A percentile compares a stretch with the other conserved stretches of the same genome.
phyloP scores from a whole-genome alignment of 2,888 invertebrate species.

The Stenodera caucasica region DNA sequence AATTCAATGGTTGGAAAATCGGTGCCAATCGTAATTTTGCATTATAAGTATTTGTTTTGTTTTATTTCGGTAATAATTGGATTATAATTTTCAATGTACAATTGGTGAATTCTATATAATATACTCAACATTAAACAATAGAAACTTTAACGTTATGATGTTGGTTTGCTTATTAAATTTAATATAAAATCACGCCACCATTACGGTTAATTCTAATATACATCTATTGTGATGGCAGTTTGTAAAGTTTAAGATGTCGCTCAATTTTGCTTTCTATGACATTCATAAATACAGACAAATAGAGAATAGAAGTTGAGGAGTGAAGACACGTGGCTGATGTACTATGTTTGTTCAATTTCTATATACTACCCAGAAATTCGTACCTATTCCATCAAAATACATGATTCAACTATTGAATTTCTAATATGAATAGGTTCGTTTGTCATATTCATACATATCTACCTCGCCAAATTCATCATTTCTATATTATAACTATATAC shows the following conservation, averaged over 20 bases:
- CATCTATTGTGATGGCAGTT: constrained; percentile 46
- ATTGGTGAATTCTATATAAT: neutral
- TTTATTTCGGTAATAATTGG: constrained; percentile 12
- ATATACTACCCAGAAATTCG: neutral
- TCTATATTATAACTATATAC: neutral
- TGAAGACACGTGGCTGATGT: neutral
- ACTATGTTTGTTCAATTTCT: constrained; percentile 1
- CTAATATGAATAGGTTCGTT: constrained; percentile 5
- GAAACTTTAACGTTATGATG: constrained; percentile 26
- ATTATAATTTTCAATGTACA: neutral
- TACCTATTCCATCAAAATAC: neutral
- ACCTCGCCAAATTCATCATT: neutral
- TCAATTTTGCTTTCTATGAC: constrained; percentile 11
- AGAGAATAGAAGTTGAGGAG: neutral
- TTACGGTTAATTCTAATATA: constrained; percentile 47
- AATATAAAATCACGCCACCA: constrained; percentile 43
- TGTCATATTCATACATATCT: neutral
- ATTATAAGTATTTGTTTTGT: too few relatives aligned
- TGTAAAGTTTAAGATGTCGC: constrained; percentile 40
- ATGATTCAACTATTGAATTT: constrained; percentile 12
- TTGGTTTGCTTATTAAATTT: constrained; percentile 34
- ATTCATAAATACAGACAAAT: neutral
- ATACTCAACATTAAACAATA: constrained; percentile 20
- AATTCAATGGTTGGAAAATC: too few relatives aligned
- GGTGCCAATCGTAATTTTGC: too few relatives aligned